phyloP scores from a whole-genome alignment of 2,113 vertebrate genomes.

The Eidolon helvum region DNA sequence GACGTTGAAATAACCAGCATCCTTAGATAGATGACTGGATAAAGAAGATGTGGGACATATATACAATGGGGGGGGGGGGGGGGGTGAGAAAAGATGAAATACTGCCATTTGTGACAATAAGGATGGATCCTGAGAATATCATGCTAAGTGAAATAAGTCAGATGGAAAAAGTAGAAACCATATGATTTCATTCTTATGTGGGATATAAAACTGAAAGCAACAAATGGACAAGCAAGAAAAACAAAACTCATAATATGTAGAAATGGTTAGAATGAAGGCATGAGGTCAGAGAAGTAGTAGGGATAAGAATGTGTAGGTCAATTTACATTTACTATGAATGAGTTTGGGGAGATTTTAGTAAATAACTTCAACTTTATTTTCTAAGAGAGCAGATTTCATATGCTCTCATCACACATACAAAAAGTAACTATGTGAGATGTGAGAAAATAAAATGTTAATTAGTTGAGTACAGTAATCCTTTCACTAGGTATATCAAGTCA shows the following conservation, averaged over 20 bases:
- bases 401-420: background rate
- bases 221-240: no score
- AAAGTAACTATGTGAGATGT: background rate
- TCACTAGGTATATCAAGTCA: background rate
- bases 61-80: no score
- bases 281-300: background rate
- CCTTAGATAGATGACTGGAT: no score
- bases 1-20: no score
- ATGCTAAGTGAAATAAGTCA: no score
- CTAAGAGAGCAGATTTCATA: background rate
- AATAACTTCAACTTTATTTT: background rate
- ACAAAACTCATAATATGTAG: background rate
- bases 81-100: no score
- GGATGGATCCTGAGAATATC: no score
- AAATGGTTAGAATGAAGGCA: background rate
- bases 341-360: background rate
- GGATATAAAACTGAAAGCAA: no score
- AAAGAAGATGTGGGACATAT: no score
- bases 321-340: background rate
- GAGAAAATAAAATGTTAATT: background rate
- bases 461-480: background rate
- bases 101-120: no score
- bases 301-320: background rate
- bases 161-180: no score
- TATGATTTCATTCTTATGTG: no score